These are phyloP conservation scores for Dexiosoma caninum DNA, from an alignment of 2,888 invertebrate species.

Conservation along the genomic window DNA sequence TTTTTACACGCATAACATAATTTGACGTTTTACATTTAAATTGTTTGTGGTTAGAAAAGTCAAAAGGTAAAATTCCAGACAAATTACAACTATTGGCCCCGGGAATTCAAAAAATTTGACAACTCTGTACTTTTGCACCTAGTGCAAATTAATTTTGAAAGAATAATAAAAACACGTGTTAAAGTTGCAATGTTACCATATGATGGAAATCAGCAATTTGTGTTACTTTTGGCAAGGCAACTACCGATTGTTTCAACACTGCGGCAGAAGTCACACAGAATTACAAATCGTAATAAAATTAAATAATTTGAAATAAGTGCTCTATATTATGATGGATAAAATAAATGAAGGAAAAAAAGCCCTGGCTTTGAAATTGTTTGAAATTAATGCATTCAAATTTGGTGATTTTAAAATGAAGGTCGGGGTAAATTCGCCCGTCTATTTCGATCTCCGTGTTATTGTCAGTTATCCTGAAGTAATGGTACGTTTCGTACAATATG, in stretches of 20 bases:
- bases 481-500: conserved; percentile 80
- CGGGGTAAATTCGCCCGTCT: conserved; percentile 94
- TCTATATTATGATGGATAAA: conserved; percentile 69
- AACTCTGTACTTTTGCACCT: background rate
- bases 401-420: conserved; percentile 95
- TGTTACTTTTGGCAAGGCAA: background rate
- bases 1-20: too few relatives aligned
- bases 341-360: conserved; percentile 79
- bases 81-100: background rate
- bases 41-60: too few relatives aligned
- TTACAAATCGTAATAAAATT: background rate
- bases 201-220: background rate
- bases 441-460: conserved; percentile 95
- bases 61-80: too few relatives aligned
- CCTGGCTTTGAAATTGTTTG: conserved; percentile 84
- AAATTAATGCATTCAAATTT: conserved; percentile 92
- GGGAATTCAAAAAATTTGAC: background rate
- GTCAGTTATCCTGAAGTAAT: conserved; percentile 93
- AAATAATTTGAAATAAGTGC: too few relatives aligned
- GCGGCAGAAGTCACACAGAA: background rate
- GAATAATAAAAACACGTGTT: conserved; percentile 5
- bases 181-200: background rate
- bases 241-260: background rate
- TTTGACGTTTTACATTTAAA: too few relatives aligned
- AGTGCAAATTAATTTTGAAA: background rate